phyloP scores from a whole-genome alignment of 2,797 vertebrate genomes.

The Syngnathus acus region DNA sequence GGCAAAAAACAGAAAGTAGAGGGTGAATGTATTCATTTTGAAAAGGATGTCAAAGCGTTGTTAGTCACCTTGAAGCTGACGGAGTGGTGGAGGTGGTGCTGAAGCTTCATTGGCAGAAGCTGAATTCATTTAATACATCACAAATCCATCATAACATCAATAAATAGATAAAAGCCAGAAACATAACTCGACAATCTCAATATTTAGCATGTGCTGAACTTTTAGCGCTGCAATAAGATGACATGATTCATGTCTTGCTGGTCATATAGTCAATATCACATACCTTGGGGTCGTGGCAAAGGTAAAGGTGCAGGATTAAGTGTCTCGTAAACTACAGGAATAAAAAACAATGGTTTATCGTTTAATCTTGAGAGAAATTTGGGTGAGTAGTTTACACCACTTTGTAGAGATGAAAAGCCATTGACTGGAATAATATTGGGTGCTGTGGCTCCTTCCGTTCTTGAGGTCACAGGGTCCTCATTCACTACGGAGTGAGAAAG shows the following conservation, averaged over 20 bases:
- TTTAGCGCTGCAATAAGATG: neutral
- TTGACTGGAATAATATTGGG: neutral
- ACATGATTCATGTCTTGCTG: neutral
- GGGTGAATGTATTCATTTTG: neutral
- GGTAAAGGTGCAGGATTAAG: slow-evolving; percentile 21
- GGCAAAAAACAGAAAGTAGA: neutral
- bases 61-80: slow-evolving; percentile 33
- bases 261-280: slow-evolving; percentile 2
- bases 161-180: neutral
- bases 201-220: neutral
- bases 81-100: slow-evolving; percentile 25
- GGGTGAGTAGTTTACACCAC: slow-evolving; percentile 3
- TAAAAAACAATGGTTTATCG: neutral
- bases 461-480: slow-evolving; percentile 12
- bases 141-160: neutral
- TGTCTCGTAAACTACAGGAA: slow-evolving; percentile 33
- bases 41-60: neutral
- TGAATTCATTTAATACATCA: slow-evolving; percentile 2
- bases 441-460: neutral
- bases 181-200: neutral
- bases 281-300: slow-evolving; percentile 25
- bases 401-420: slow-evolving; percentile 6
- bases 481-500: slow-evolving; percentile 52
- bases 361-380: neutral
- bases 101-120: slow-evolving; percentile 34